Percentiles rank a stretch among this genome's conserved stretches.
Conservation (phyloP, 2,113 vertebrate genomes). For the Xenus cinereus region DNA sequence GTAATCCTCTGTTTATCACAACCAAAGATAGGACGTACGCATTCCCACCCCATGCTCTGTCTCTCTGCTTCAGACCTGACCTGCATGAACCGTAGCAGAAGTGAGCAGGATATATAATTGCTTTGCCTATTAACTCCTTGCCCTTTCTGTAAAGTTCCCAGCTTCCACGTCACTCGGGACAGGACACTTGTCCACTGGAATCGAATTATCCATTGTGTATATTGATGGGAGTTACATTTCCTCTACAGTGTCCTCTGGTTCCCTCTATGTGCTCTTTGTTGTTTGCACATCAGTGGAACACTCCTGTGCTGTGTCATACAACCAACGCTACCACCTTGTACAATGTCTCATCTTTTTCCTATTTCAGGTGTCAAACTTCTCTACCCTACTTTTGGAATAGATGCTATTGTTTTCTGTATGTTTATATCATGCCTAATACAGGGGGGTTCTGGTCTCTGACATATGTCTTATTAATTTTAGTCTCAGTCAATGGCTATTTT, state of each 20-base stretch:
- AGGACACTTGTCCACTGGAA: not conserved
- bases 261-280: not conserved
- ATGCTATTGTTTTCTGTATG: not conserved
- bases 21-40: not conserved
- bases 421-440: not conserved
- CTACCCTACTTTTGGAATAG: not conserved
- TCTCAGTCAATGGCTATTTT: not conserved
- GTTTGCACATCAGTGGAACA: not conserved
- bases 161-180: accelerated
- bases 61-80: not conserved
- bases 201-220: not conserved
- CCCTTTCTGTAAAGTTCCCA: not conserved
- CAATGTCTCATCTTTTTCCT: not conserved
- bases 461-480: not conserved
- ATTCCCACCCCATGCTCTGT: not conserved
- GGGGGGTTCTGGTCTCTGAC: not conserved
- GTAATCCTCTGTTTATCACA: not conserved
- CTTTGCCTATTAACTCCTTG: not conserved
- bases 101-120: not conserved
- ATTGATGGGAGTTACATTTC: not conserved
- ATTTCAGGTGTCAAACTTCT: not conserved
- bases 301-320: not conserved
- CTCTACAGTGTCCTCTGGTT: not conserved
- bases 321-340: not conserved
- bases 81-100: not conserved